A percentile compares a stretch with the other conserved stretches of the same genome.
These are phyloP conservation scores for Agrochola circellaris DNA, from an alignment of 2,888 invertebrate genomes.

Conservation along the genomic window DNA sequence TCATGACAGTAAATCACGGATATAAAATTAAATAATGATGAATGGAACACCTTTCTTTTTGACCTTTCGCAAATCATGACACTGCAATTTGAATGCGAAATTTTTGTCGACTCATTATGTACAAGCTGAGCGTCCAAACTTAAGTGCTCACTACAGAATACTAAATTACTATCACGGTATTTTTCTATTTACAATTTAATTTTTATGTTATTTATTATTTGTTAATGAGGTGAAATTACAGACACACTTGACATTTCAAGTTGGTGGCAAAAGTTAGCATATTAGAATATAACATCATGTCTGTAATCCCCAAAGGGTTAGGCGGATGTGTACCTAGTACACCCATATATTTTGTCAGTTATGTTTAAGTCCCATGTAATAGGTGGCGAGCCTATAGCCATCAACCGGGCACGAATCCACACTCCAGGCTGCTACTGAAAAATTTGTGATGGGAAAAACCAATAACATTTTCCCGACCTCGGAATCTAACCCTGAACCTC, in stretches of 20 bases:
- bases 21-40: conserved; percentile 13
- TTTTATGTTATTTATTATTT: neutral
- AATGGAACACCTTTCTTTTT: conserved; percentile 32
- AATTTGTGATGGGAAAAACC: no score
- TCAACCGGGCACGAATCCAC: no score
- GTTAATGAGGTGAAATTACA: neutral
- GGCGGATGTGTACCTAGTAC: no score
- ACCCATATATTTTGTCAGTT: no score
- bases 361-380: no score
- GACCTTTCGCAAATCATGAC: conserved; percentile 38
- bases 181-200: neutral
- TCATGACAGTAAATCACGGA: conserved; percentile 21
- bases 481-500: no score
- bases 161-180: neutral
- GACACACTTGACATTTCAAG: neutral
- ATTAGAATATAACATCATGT: no score
- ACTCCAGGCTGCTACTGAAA: no score
- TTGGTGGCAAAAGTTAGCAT: neutral
- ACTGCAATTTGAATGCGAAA: conserved; percentile 30
- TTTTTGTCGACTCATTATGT: conserved; percentile 1
- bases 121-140: neutral
- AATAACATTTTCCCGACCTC: no score
- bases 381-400: no score
- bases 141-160: neutral
- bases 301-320: no score